Evolutionary conservation across 2,797 vertebrate genomes (phyloP).

Genomic region (Hemibagrus guttatus): DNA sequence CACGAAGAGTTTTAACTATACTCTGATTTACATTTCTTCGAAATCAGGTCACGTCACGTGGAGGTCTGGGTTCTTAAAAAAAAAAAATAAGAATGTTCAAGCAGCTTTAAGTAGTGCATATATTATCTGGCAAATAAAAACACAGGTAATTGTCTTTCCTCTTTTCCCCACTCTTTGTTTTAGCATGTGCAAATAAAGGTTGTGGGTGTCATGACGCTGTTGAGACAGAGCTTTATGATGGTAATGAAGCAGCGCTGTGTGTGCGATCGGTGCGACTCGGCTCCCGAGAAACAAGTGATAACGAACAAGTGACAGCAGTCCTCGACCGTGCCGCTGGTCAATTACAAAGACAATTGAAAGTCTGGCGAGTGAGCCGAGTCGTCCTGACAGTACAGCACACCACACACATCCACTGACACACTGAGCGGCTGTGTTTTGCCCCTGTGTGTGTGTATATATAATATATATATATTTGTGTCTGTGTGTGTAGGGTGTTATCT

Average conservation of each 20-base stretch:
- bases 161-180: slow-evolving; percentile 48
- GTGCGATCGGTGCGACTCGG: neutral
- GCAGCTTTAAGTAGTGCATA: slow-evolving; percentile 64
- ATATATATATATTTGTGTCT: slow-evolving; percentile 66
- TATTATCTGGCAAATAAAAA: slow-evolving; percentile 75
- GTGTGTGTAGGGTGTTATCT: slow-evolving; percentile 65
- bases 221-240: slow-evolving; percentile 80
- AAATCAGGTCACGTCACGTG: slow-evolving; percentile 34
- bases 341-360: slow-evolving; percentile 81
- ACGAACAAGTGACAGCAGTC: slow-evolving; percentile 73
- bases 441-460: slow-evolving; percentile 54
- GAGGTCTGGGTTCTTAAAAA: neutral
- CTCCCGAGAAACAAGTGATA: slow-evolving; percentile 63
- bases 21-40: neutral
- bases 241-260: slow-evolving; percentile 70
- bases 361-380: slow-evolving; percentile 72
- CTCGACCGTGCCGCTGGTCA: slow-evolving; percentile 71
- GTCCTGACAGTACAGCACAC: slow-evolving; percentile 77
- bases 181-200: slow-evolving; percentile 81
- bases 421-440: slow-evolving; percentile 51
- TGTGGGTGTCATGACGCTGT: slow-evolving; percentile 73
- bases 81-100: slow-evolving; percentile 61
- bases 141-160: slow-evolving; percentile 67
- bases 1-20: neutral
- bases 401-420: slow-evolving; percentile 71